Evolutionary conservation across 2,797 vertebrate genomes (phyloP), one percentile per base, ranked within the genome.

Genomic region (Sphenodon punctatus): DNA sequence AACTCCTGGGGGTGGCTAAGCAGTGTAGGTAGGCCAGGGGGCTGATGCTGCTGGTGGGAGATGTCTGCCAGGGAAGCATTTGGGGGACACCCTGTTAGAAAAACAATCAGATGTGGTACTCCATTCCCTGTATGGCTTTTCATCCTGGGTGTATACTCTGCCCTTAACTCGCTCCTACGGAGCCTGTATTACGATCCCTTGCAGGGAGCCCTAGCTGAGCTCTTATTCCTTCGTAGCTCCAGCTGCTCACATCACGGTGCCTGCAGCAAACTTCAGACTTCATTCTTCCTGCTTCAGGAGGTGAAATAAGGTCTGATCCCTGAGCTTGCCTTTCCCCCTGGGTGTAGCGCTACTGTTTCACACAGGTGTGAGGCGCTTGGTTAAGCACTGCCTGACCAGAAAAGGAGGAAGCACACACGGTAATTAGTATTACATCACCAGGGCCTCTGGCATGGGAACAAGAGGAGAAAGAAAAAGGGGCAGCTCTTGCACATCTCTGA

Each of bases 321-420:
- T 58, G 42, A 30, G 5, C 7, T 30, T 53, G 41, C 7, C 10
- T 17, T 70, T 78, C 53, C 17, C 41, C 23, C 22, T 64, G 53
- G n/a, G 38, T 71, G 30, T 36, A 9, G 51, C 32, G 65, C 2
- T 13, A 17, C 25, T 0, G 0, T 65, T 15, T 65, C 75, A 53
- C 75, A 66, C 3, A 3, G 17, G 23, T 72, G 22, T 64, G 30
- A 74, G 43, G n/a, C 27, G 32, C 63, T 45, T 34, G 38, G 19
- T 66, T 67, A 76, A n/a, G 25, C 0, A 2, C 34, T 59, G n/a
- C 25, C 39, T 16, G 7, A 16, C 20, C 0, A 0, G 36, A 66
- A 46, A 71, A 17, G 32, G 59, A 63, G 43, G 6, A 15, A 61
- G 53, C 12, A 19, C 16, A 41, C 48, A 16, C 16, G 68, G n/a